phyloP scores from a whole-genome alignment of 2,888 invertebrate genomes.

The Heteromyza rotundicornis region DNA sequence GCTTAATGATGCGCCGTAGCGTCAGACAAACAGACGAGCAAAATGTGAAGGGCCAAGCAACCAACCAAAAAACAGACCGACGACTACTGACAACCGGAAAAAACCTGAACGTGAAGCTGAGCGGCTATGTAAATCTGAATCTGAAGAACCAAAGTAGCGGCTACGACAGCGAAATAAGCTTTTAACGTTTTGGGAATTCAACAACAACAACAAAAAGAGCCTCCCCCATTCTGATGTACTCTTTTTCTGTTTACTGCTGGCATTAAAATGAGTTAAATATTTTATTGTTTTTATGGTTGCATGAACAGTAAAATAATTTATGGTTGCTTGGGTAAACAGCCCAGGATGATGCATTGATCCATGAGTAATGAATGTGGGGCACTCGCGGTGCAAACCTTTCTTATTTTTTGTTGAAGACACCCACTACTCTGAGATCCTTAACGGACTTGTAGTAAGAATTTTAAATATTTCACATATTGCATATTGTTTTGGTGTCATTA shows the following conservation, averaged over 20 bases:
- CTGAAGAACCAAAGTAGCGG: not conserved
- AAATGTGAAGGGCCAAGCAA: not conserved
- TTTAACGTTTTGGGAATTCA: slow-evolving; percentile 7
- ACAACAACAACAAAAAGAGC: slow-evolving; percentile 27
- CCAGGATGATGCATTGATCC: not conserved
- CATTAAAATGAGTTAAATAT: slow-evolving; percentile 48
- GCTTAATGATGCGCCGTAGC: slow-evolving; percentile 48
- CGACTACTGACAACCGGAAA: not conserved
- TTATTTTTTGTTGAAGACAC: too few relatives aligned
- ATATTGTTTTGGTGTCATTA: too few relatives aligned
- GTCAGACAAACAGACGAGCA: not conserved
- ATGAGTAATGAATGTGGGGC: slow-evolving; percentile 16
- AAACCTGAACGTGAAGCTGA: not conserved
- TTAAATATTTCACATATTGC: too few relatives aligned
- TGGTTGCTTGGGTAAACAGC: slow-evolving; percentile 8
- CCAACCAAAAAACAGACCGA: too few relatives aligned
- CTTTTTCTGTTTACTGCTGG: not conserved
- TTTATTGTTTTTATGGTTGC: slow-evolving; percentile 46
- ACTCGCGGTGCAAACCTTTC: too few relatives aligned
- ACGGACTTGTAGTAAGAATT: too few relatives aligned
- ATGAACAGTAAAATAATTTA: slow-evolving; percentile 20
- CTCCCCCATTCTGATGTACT: not conserved
- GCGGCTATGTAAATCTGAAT: too few relatives aligned
- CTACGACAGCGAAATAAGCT: slow-evolving; percentile 7
- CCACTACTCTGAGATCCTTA: too few relatives aligned